Evolutionary conservation across 2,113 vertebrate genomes (phyloP), one percentile per base, ranked within the genome.

Genomic region (Cranoglanis bouderius): DNA sequence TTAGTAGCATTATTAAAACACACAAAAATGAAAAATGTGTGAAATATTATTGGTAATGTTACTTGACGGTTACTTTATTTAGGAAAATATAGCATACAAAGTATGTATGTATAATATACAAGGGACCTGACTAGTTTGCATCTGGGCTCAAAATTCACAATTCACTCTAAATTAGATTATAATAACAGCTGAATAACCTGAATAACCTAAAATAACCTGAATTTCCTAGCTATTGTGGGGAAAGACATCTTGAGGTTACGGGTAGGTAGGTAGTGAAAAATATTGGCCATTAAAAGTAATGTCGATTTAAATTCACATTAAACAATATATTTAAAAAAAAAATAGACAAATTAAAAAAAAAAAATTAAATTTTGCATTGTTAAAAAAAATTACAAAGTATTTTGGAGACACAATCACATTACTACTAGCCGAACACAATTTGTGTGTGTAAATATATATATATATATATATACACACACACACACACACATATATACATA

Each of bases 241-340:
- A 51, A 51, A 26, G 4, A 10, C 61, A 65, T 1, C 29, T 7
- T 46, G 38, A 12, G 32, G 35, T 74, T 40, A 40, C 21, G 70
- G 35, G 9, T 26, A 14, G 35, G 9, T 26, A 14, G 12, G 67
- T 32, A 84, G 59, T 63, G 89, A 80, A 55, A 70, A 32, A 86
- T 85, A 87, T 61, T 87, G 89, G 82, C 29, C 81, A 77, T 38
- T 26, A 51, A 83, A 63, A 1, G 70, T 38, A n/a, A 53, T 24
- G 29, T 3, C 40, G 21, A 65, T 29, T 4, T 55, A 40, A 6
- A 10, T 16, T 29, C 6, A 49, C 40, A 46, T 46, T 46, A 46
- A 46, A 46, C 9, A 46, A 46, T 46, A 46, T 8, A 46, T 8
- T 9, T 38, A 5, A 24, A 67, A 59, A 61, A 12, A 6, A 83